phyloP scores from a whole-genome alignment of 1,140 invertebrate genomes.

The Caenorhabditis inopinata region DNA sequence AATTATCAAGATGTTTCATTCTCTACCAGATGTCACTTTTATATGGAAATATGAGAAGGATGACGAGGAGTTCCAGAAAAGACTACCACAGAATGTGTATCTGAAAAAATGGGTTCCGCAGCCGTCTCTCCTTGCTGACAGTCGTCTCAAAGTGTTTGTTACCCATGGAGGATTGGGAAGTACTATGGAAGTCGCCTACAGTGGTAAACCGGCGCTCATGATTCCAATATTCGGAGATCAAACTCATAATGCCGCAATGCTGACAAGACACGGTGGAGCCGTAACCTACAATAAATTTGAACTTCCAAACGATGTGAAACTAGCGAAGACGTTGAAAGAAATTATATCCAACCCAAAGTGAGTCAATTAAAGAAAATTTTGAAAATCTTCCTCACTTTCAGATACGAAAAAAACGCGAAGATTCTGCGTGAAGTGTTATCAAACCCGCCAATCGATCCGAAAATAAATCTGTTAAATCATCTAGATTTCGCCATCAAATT shows the following conservation, averaged over 20 bases:
- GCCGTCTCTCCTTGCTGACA: constrained; percentile 48
- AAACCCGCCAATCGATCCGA: constrained; percentile 26
- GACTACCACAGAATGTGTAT: constrained; percentile 35
- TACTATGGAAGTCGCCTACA: constrained; percentile 48
- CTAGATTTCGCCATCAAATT: constrained; percentile 23
- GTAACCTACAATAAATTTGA: constrained; percentile 35
- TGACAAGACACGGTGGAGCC: constrained; percentile 43
- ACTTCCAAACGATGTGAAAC: not conserved
- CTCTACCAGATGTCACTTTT: constrained; percentile 32
- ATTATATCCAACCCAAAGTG: constrained; percentile 39
- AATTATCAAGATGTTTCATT: constrained; percentile 8
- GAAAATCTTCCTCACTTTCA: constrained; percentile 27
- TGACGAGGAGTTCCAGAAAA: constrained; percentile 15
- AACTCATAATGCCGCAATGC: constrained; percentile 39
- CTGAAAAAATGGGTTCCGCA: constrained; percentile 33
- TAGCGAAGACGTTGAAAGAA: not conserved
- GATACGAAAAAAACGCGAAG: constrained; percentile 16
- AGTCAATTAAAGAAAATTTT: not conserved
- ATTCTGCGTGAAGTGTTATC: not conserved
- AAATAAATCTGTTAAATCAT: constrained; percentile 8
- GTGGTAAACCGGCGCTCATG: constrained; percentile 53
- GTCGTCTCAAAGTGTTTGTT: constrained; percentile 49
- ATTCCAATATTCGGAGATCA: constrained; percentile 56
- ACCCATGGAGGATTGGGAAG: constrained; percentile 56
- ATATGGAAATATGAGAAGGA: constrained; percentile 39